A percentile compares a stretch with the other conserved stretches of the same genome.
Conservation (phyloP, 2,888 invertebrate species). For the Apotomis turbidana region DNA sequence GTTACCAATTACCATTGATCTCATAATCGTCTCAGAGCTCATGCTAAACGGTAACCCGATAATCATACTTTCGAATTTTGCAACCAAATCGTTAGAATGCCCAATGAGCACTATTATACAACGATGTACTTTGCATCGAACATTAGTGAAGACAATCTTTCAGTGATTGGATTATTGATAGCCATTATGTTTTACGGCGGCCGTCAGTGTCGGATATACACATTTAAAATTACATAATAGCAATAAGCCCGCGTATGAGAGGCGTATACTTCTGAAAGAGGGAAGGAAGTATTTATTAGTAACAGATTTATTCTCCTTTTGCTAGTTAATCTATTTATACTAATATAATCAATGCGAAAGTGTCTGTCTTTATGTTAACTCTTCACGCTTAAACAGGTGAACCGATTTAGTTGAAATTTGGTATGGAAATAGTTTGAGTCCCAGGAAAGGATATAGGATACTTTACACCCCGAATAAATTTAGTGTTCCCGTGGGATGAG, state of each 20-base stretch:
- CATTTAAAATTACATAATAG: constrained; percentile 7
- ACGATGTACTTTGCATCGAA: constrained; percentile 21
- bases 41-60: background rate
- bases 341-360: too few relatives aligned
- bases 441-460: too few relatives aligned
- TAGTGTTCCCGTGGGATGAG: too few relatives aligned
- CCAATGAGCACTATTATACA: constrained; percentile 25
- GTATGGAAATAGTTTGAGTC: too few relatives aligned
- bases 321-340: too few relatives aligned
- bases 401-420: too few relatives aligned
- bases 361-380: too few relatives aligned
- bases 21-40: background rate
- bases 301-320: too few relatives aligned
- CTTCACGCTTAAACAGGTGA: too few relatives aligned
- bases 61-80: background rate
- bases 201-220: constrained; percentile 18
- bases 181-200: constrained; percentile 20
- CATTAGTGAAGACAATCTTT: constrained; percentile 21
- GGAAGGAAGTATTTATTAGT: background rate
- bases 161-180: constrained; percentile 24
- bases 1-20: background rate
- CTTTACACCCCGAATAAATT: too few relatives aligned
- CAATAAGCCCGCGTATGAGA: background rate
- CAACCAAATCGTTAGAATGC: constrained; percentile 23
- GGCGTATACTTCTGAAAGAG: background rate